Base-by-base conservation (phyloP, 2,797 vertebrate species). In the Anolis apletophallus region DNA sequence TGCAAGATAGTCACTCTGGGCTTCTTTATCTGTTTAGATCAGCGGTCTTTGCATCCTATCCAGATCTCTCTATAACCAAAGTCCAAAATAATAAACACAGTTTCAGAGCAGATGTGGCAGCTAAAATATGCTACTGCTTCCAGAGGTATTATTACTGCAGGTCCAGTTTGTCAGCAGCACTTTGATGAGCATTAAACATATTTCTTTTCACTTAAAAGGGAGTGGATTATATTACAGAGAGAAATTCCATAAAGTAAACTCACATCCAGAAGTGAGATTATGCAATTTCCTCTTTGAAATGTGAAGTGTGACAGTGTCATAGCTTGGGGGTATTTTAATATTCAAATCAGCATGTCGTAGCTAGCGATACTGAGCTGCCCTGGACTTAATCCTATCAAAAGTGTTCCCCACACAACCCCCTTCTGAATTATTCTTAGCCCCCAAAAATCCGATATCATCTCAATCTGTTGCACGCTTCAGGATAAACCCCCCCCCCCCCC, bases 391-490 rank as follows among this genome's bases (percentile, higher is more conserved):
- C 88, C 91, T 93, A 86, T 91, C 91, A 88, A 87, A 91, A 88
- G 86, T 88, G 82, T 78, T 61, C 57, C 88, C 55, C 90, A 80
- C 87, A 78, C 29, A 21, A 46, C n/a, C 19, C 64, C 50, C 91
- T 54, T 67, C 26, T 59, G 86, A 84, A 87, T 90, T 82, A 81
- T 52, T 93, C 88, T 88, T 91, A 90, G 90, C 86, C 88, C 86
- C 82, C 87, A 36, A 87, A 88, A 92, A 87, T 89, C 86, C 80
- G 69, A 92, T 74, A 83, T 87, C 93, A 91, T 90, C 90, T 87
- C 90, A 86, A 91, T 94, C 90, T 85, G 87, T 82, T 91, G 72
- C 89, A 46, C 88, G 85, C 91, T 91, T 93, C 12, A 5, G 90
- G 91, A 87, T 79, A 89, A 91, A 90, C 2, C 52, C 84, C 76